Base-by-base conservation (phyloP, 2,888 invertebrate genomes). In the Sycophila texana region DNA sequence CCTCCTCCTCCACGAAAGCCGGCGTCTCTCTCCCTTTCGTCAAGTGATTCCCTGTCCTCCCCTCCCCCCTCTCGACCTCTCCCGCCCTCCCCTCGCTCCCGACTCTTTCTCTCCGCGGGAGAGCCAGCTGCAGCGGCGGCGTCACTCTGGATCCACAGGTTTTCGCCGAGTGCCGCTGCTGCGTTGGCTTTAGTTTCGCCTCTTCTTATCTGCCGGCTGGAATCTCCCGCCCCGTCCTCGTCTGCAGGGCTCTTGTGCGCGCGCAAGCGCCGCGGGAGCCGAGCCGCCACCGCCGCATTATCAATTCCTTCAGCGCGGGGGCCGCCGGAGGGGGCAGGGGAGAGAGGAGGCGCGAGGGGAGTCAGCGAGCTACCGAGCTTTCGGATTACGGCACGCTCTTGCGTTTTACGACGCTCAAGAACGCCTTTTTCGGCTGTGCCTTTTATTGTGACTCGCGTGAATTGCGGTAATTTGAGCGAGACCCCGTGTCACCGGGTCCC, bases 31-130 rank as follows among this genome's bases (percentile, higher is more conserved):
- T 84, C 83, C 84, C 82, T 84, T 55, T 84, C 86, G 85, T 85
- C 87, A 86, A 87, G 84, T 87, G 88, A 88, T 86, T 87, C 86
- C 84, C 85, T 84, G 82, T 83, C 85, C 81, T 80, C 57, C 80
- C 83, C 81, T 80, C 83, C 81, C 84, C 85, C 80, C 79, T 60
- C 79, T 83, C 79, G 79, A 83, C 80, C 83, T 71, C 74, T 47
- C 49, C 63, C 49, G 70, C 61, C 63, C 61, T 65, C 55, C 26
- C 79, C 73, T 22, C 14, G 47, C 82, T 68, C 79, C 71, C 81
- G 53, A 72, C 74, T 71, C 80, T 18, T 63, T 77, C 82, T 82
- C 79, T 75, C 74, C 77, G 80, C 47, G 72, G 18, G 47, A 18
- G 18, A 63, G 26, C n/a, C 51, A 75, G 22, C 30, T 18, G 55